Evolutionary conservation across 2,113 vertebrate species (phyloP), one percentile per base, ranked within the genome.

Genomic region (Cichladusa arquata): DNA sequence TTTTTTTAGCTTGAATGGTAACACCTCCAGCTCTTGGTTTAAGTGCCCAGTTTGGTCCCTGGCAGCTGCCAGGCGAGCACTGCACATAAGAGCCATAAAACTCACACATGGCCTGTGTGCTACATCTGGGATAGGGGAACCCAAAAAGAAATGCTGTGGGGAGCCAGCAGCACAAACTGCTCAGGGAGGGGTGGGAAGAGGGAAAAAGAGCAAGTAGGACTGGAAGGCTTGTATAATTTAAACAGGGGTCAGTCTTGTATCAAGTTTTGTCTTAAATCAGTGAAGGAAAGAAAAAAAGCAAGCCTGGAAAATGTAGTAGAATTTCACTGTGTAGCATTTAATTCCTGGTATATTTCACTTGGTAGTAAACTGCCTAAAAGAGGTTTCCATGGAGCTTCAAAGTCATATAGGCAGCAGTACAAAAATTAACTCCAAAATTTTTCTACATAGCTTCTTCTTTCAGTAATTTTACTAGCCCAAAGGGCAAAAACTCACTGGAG

Each of bases 101-200:
- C 26, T 62, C 65, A 28, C 22, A 5, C 2, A 9, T 0, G 1
- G 29, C 34, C 64, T 66, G 25, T 22, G 61, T 2, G 1, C 19
- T 53, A 36, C 5, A 14, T 5, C 64, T 81, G 47, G 29, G 34
- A 7, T 2, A 38, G 51, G 14, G 34, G 22, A 81, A 76, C 33
- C 14, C 3, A 7, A 79, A 54, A 54, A 14, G 28, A 82, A 81
- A 61, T 42, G n/a, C 26, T 73, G 12, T 44, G 28, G 19, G 72
- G n/a, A 83, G 12, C 22, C 45, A 50, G 34, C 25, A 51, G 33
- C 44, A 79, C 29, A 29, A 50, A 71, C 28, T 47, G 31, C 18
- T 48, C n/a, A 67, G 45, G 44, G 20, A 45, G 57, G 9, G 1
- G 0, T 0, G 0, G 13, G 3, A 3, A n/a, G 25, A 40, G 6